Conservation (phyloP, 1,140 invertebrate species). For the Oedothorax gibbosus region DNA sequence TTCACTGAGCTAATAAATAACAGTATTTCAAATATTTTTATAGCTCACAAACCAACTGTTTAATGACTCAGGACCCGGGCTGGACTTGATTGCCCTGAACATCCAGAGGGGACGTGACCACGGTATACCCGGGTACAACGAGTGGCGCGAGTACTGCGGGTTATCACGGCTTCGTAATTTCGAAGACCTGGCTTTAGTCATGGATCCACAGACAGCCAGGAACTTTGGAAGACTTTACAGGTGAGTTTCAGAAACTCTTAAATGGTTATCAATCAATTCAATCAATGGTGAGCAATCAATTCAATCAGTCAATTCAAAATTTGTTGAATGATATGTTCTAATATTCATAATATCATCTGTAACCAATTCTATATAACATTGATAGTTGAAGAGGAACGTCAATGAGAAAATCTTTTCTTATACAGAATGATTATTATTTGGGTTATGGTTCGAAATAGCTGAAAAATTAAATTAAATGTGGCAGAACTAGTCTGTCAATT, state of each 20-base stretch:
- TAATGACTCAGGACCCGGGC: conserved; percentile 75
- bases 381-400: too few relatives aligned
- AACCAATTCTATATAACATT: too few relatives aligned
- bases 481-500: too few relatives aligned
- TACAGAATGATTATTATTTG: too few relatives aligned
- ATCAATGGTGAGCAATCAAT: too few relatives aligned
- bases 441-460: too few relatives aligned
- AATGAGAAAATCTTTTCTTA: too few relatives aligned
- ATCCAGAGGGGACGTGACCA: conserved; percentile 92
- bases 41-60: conserved; percentile 85
- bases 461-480: too few relatives aligned
- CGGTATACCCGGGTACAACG: conserved; percentile 85
- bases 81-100: conserved; percentile 85
- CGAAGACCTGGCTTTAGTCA: conserved; percentile 75
- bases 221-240: conserved; percentile 50
- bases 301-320: too few relatives aligned
- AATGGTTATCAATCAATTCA: neutral
- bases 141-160: conserved; percentile 83
- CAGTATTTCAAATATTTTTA: conserved; percentile 63
- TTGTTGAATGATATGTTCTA: too few relatives aligned
- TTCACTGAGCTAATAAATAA: neutral
- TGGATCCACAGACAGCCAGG: conserved; percentile 64
- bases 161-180: conserved; percentile 79
- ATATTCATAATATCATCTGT: too few relatives aligned
- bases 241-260: neutral